Conservation (phyloP, 2,888 invertebrate genomes). For the Orthosia cruda region DNA sequence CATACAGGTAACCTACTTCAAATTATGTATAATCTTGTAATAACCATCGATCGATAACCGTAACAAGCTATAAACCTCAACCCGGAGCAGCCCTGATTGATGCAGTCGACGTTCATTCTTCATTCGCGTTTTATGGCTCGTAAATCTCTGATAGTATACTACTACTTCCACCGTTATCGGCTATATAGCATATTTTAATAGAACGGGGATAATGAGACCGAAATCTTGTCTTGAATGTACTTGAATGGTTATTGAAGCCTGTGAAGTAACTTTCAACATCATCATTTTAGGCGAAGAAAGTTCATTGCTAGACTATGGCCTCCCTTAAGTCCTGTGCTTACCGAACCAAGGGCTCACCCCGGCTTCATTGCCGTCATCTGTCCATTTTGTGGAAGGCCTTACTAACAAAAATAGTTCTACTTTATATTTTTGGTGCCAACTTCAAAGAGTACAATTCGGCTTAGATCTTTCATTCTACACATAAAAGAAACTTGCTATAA, state of each 20-base stretch:
- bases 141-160: constrained; percentile 27
- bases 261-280: too few relatives aligned
- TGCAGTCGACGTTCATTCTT: constrained; percentile 22
- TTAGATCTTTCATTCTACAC: too few relatives aligned
- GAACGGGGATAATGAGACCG: not conserved
- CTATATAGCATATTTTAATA: constrained; percentile 21
- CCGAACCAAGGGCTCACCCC: too few relatives aligned
- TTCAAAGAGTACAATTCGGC: too few relatives aligned
- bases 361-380: too few relatives aligned
- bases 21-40: constrained; percentile 16
- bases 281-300: too few relatives aligned
- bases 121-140: constrained; percentile 41
- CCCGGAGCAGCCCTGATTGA: constrained; percentile 23
- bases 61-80: constrained; percentile 15
- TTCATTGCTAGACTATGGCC: too few relatives aligned
- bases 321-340: too few relatives aligned
- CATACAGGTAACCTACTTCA: not conserved
- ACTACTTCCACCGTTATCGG: constrained; percentile 22
- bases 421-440: too few relatives aligned
- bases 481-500: too few relatives aligned
- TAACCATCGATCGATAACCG: constrained; percentile 11
- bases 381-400: too few relatives aligned
- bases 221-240: not conserved
- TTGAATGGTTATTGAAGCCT: not conserved
- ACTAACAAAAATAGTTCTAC: too few relatives aligned